Base-by-base conservation (phyloP, 2,113 vertebrate species). In the Bucco capensis region DNA sequence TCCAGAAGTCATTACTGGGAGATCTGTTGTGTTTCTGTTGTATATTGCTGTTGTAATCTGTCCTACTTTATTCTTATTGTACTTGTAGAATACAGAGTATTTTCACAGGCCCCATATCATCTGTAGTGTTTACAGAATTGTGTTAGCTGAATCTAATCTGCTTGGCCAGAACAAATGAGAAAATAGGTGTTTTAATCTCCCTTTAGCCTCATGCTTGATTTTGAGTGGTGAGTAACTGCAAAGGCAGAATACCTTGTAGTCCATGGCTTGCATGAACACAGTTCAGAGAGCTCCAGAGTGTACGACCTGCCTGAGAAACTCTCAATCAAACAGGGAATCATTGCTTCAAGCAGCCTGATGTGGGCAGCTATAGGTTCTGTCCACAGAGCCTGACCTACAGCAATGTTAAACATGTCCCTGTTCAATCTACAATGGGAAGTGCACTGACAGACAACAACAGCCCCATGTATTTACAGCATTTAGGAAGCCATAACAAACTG, bases 311-410 rank as follows among this genome's bases (percentile, higher is more conserved):
- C 25, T 9, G n/a, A 57, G 58, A 56, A 77, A 50, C 47, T 22
- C 28, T 17, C 28, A 47, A 23, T 54, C n/a, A 19, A 38, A 33
- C 0, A 0, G n/a, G 47, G n/a, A 54, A 27, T 22, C 0, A 2
- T 40, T 1, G 1, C 38, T 33, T n/a, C 23, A 42, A 78, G 53
- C 58, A 87, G 58, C 38, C 27, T 0, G 1, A 38, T 2, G 22
- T 13, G 67, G 9, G 50, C 38, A 44, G 46, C 31, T 66, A 51
- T 35, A 17, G 46, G 51, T 38, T 13, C 58, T 0, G 4, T 12
- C 51, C 77, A 37, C 54, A 47, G 0, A 0, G n/a, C 46, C 86
- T 54, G 38, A 35, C 35, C 61, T 27, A 30, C 14, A 21, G 28
- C 38, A 23, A 27, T 46, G 19, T 35, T 65, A 49, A 46, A 69